phyloP scores from a whole-genome alignment of 2,888 invertebrate species.

The Heliconius hortense region DNA sequence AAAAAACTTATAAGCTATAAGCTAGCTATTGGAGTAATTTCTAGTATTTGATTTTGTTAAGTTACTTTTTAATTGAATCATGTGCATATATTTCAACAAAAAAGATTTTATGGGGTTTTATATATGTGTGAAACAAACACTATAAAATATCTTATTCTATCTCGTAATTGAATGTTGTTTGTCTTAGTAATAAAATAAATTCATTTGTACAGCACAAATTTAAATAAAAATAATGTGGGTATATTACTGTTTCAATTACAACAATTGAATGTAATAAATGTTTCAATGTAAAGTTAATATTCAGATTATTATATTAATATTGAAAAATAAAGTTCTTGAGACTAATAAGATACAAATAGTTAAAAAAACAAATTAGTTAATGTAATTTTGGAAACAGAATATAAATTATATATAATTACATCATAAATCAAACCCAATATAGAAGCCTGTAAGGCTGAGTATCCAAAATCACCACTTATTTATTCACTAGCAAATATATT shows the following conservation, averaged over 20 bases:
- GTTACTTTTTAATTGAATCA: not conserved
- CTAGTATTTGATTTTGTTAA: not conserved
- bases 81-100: not conserved
- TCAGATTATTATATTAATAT: not conserved
- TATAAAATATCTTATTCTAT: not conserved
- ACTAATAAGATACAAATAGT: not conserved
- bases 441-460: slow-evolving; percentile 17
- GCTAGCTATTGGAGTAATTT: not conserved
- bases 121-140: not conserved
- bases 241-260: not conserved
- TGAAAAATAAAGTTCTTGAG: too few relatives aligned
- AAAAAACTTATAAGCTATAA: not conserved
- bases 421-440: slow-evolving; percentile 37
- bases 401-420: slow-evolving; percentile 11
- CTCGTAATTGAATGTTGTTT: not conserved
- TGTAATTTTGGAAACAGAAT: not conserved
- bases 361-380: not conserved
- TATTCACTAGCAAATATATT: slow-evolving; percentile 42
- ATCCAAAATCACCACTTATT: slow-evolving; percentile 34
- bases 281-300: too few relatives aligned
- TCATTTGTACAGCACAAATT: not conserved
- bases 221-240: not conserved
- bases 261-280: too few relatives aligned
- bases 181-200: not conserved
- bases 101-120: too few relatives aligned